These are phyloP conservation scores for Diceros bicornis DNA, from an alignment of 2,797 vertebrate genomes.

Conservation along the genomic window DNA sequence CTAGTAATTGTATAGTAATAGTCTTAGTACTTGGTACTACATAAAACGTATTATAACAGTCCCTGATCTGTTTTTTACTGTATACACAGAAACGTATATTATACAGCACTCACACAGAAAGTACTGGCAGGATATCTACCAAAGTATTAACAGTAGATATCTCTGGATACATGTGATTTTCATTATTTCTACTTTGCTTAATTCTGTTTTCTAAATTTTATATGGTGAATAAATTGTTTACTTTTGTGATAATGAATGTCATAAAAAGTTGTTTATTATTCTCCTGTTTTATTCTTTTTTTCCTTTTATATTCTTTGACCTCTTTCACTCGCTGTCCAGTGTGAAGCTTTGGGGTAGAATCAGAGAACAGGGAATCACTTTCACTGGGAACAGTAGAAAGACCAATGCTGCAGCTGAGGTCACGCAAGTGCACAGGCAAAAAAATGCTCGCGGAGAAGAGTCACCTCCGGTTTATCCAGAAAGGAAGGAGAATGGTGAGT, in stretches of 20 bases:
- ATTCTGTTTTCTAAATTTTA: background rate
- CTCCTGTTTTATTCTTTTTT: background rate
- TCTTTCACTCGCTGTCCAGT: too few relatives aligned
- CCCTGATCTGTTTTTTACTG: background rate
- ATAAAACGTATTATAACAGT: background rate
- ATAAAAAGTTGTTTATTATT: background rate
- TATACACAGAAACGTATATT: background rate
- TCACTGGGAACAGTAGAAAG: background rate
- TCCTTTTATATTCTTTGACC: background rate
- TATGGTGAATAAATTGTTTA: background rate
- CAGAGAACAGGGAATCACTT: background rate
- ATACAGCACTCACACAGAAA: background rate
- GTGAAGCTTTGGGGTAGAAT: background rate
- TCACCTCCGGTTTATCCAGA: background rate
- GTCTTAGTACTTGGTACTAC: background rate
- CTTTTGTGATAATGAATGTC: background rate
- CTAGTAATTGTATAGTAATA: background rate
- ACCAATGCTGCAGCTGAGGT: background rate
- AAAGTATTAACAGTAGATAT: background rate
- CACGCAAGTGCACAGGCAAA: background rate
- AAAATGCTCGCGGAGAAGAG: background rate
- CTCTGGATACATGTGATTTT: background rate
- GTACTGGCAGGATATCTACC: background rate
- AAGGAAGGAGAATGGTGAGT: background rate
- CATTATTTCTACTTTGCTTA: background rate